phyloP scores from a whole-genome alignment of 2,797 vertebrate species.

The Vespertilio murinus region DNA sequence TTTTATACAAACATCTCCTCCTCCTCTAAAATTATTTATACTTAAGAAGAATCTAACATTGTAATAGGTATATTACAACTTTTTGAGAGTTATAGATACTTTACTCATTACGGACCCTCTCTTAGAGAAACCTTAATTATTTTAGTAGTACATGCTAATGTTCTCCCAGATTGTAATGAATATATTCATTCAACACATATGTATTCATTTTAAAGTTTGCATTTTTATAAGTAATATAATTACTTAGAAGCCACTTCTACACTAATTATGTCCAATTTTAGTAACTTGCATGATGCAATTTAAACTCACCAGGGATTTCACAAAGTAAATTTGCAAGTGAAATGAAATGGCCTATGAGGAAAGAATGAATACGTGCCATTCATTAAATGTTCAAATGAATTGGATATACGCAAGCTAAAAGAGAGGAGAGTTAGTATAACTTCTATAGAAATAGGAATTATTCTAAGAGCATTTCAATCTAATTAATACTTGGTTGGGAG shows the following conservation, averaged over 20 bases:
- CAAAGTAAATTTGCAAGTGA: constrained; percentile 58
- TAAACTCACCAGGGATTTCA: constrained; percentile 56
- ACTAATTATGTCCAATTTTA: constrained; percentile 28
- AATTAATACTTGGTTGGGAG: background rate
- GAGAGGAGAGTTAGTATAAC: background rate
- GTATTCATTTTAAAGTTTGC: constrained; percentile 58
- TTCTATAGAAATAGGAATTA: background rate
- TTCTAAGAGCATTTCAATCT: background rate
- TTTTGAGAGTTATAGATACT: constrained; percentile 32
- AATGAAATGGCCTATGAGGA: constrained; percentile 42
- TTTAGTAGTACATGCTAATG: constrained; percentile 49
- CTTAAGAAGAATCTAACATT: constrained; percentile 18
- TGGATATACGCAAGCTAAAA: background rate
- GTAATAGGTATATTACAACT: background rate
- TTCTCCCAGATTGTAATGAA: constrained; percentile 47
- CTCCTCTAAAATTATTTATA: constrained; percentile 34
- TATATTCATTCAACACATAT: constrained; percentile 51
- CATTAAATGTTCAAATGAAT: constrained; percentile 52
- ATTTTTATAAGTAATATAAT: constrained; percentile 58
- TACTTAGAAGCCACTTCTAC: constrained; percentile 48
- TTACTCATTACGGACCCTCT: background rate
- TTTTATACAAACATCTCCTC: constrained; percentile 21
- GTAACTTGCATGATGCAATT: constrained; percentile 8
- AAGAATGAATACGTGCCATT: constrained; percentile 23
- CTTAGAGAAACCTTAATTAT: constrained; percentile 44